Percentiles rank a stretch among this genome's conserved stretches.
phyloP scores from a whole-genome alignment of 1,140 invertebrate species.

The Ceratina calcarata region DNA sequence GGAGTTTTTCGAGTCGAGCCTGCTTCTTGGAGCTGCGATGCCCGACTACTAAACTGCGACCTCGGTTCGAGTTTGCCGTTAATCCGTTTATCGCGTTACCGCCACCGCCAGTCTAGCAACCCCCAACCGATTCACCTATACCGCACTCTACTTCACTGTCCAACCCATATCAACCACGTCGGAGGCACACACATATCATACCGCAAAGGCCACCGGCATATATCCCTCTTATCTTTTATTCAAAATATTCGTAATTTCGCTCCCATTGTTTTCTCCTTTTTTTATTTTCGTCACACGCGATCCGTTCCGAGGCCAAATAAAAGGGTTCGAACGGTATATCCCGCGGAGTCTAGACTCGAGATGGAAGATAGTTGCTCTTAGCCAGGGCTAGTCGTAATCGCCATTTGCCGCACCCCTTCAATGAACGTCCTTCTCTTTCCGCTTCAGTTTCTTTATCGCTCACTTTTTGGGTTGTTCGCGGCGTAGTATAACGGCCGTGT shows the following conservation, averaged over 20 bases:
- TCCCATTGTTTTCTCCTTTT: no score
- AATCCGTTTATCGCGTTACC: slow-evolving; percentile 79
- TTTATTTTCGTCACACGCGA: no score
- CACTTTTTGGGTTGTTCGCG: not conserved
- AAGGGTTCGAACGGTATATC: slow-evolving; percentile 42
- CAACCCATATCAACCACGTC: slow-evolving; percentile 43
- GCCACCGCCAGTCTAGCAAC: slow-evolving; percentile 74
- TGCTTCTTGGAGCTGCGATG: slow-evolving; percentile 60
- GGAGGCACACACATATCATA: no score
- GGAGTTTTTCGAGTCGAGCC: not conserved
- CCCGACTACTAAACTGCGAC: slow-evolving; percentile 67
- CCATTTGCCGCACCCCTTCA: slow-evolving; percentile 67
- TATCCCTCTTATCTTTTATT: no score
- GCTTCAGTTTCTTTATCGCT: slow-evolving; percentile 2
- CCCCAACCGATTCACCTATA: slow-evolving; percentile 55
- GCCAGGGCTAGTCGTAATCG: slow-evolving; percentile 72
- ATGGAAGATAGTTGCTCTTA: slow-evolving; percentile 67
- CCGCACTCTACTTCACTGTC: slow-evolving; percentile 14
- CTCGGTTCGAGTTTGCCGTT: slow-evolving; percentile 76
- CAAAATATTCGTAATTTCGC: no score
- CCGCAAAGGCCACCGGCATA: no score
- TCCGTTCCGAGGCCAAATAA: no score
- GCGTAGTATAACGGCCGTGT: not conserved
- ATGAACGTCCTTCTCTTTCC: slow-evolving; percentile 1
- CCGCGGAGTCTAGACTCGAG: slow-evolving; percentile 56